These are phyloP conservation scores for Drosophila truncata DNA, from an alignment of 1,140 invertebrate species.

Conservation along the genomic window DNA sequence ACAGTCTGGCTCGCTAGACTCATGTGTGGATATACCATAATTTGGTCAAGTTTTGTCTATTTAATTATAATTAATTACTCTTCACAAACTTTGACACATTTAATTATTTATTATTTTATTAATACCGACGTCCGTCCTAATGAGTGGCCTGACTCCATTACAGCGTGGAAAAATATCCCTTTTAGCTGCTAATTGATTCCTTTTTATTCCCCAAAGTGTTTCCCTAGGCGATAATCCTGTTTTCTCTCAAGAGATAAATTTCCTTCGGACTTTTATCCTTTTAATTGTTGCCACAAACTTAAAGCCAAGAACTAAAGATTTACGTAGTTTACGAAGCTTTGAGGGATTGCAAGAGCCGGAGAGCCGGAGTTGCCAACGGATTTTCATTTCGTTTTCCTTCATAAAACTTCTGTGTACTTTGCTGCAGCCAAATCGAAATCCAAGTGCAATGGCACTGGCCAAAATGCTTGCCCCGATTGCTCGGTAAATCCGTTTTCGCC, in stretches of 20 bases:
- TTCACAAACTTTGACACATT: slow-evolving; percentile 77
- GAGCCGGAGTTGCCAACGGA: slow-evolving; percentile 22
- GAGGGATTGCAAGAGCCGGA: slow-evolving; percentile 15
- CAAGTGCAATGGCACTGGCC: slow-evolving; percentile 42
- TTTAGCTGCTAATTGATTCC: slow-evolving; percentile 34
- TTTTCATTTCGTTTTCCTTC: slow-evolving; percentile 79
- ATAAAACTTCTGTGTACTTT: slow-evolving; percentile 76
- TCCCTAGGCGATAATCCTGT: slow-evolving; percentile 22
- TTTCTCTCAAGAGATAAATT: slow-evolving; percentile 12
- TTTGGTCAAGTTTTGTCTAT: slow-evolving; percentile 43
- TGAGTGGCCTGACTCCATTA: slow-evolving; percentile 45
- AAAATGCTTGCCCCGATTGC: slow-evolving; percentile 48
- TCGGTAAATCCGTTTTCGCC: slow-evolving; percentile 58
- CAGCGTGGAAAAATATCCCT: slow-evolving; percentile 12
- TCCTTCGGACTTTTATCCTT: slow-evolving; percentile 31
- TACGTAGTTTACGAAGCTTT: slow-evolving; percentile 45
- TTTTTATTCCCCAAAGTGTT: slow-evolving; percentile 10
- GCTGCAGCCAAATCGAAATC: slow-evolving; percentile 70
- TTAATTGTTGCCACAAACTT: slow-evolving; percentile 74
- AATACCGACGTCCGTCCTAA: slow-evolving; percentile 15
- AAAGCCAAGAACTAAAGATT: slow-evolving; percentile 53
- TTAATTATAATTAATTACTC: slow-evolving; percentile 81
- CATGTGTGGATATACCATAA: slow-evolving; percentile 3
- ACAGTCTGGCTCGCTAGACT: not conserved
- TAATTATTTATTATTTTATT: slow-evolving; percentile 62